Percentiles rank a stretch among this genome's conserved stretches.
Evolutionary conservation across 1,140 invertebrate species (phyloP).

Genomic region (Papilio helenus): DNA sequence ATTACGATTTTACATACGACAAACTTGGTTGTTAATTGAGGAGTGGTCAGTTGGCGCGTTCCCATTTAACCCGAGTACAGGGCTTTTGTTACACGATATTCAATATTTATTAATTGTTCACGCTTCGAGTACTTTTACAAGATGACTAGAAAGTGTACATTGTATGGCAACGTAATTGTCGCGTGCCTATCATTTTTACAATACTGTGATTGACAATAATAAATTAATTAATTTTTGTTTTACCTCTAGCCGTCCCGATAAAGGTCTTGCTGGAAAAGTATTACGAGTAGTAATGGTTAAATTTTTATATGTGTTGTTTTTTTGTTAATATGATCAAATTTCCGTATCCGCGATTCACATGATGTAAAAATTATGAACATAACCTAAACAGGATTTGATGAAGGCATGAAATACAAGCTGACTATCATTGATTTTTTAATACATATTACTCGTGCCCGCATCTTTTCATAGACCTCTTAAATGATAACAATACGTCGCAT

Average conservation of each 20-base stretch:
- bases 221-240: slow-evolving; percentile 9
- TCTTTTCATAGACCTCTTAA: too few relatives aligned
- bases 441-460: too few relatives aligned
- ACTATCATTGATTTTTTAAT: too few relatives aligned
- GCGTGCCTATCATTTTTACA: slow-evolving; percentile 1
- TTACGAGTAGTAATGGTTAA: not conserved
- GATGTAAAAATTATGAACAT: too few relatives aligned
- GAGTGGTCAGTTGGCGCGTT: not conserved
- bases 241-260: not conserved
- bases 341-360: too few relatives aligned
- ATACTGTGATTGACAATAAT: slow-evolving; percentile 11
- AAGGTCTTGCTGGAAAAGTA: not conserved
- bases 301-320: not conserved
- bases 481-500: too few relatives aligned
- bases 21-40: not conserved
- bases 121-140: slow-evolving; percentile 1
- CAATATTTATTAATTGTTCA: slow-evolving; percentile 25
- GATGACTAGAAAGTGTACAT: slow-evolving; percentile 22
- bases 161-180: slow-evolving; percentile 9
- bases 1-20: not conserved
- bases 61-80: not conserved
- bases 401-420: too few relatives aligned
- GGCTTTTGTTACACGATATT: not conserved
- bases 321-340: not conserved
- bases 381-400: too few relatives aligned